Percentiles rank a stretch among this genome's conserved stretches.
Conservation (phyloP, 2,797 vertebrate species). For the Argentina silus region DNA sequence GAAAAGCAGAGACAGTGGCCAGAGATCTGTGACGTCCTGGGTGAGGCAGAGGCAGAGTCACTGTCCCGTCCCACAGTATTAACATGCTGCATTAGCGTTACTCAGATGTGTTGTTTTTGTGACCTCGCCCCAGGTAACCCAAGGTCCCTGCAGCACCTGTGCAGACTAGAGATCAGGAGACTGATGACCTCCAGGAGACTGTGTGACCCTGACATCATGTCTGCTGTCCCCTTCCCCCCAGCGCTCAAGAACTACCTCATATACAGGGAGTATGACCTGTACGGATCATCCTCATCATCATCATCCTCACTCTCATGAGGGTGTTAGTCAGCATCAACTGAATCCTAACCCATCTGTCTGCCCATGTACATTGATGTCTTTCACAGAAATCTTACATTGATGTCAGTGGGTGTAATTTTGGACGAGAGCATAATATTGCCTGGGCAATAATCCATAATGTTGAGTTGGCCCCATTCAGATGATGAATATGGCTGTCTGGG, state of each 20-base stretch:
- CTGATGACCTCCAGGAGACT: slow-evolving; percentile 75
- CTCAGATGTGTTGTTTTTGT: background rate
- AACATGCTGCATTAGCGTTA: background rate
- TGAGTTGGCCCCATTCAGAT: too few relatives aligned
- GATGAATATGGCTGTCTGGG: too few relatives aligned
- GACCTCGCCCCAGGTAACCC: slow-evolving; percentile 78
- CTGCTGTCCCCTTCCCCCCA: slow-evolving; percentile 77
- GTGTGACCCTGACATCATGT: slow-evolving; percentile 71
- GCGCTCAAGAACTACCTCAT: slow-evolving; percentile 81
- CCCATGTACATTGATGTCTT: too few relatives aligned
- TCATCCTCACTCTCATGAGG: too few relatives aligned
- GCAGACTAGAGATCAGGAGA: slow-evolving; percentile 83
- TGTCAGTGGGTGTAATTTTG: too few relatives aligned
- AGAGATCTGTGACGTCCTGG: slow-evolving; percentile 82
- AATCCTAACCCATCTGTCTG: too few relatives aligned
- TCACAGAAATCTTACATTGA: too few relatives aligned
- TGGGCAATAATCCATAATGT: too few relatives aligned
- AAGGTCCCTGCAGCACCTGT: slow-evolving; percentile 84
- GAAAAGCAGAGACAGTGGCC: slow-evolving; percentile 83
- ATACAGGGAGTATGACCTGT: slow-evolving; percentile 83
- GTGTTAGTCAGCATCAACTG: too few relatives aligned
- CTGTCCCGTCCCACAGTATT: background rate
- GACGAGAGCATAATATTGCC: too few relatives aligned
- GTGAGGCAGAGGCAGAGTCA: slow-evolving; percentile 73
- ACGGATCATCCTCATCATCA: slow-evolving; percentile 56